Evolutionary conservation across 2,888 invertebrate genomes (phyloP).

Genomic region (Drosophila buzzatii): DNA sequence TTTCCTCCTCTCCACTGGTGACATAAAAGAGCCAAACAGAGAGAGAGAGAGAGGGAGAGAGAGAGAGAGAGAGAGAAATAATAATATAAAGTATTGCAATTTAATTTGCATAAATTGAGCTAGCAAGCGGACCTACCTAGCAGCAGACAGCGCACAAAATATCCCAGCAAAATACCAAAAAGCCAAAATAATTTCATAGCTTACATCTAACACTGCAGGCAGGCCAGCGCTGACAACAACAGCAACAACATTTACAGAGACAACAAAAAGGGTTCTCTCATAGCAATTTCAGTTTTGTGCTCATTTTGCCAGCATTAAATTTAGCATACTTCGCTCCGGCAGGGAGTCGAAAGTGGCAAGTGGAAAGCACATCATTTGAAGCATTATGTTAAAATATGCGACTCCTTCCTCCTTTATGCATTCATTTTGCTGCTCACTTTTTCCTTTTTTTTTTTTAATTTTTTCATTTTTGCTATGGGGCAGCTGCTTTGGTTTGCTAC

Average conservation of each 20-base stretch:
- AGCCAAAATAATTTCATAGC: constrained; percentile 71
- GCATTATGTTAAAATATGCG: constrained; percentile 78
- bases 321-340: constrained; percentile 58
- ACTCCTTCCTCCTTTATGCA: constrained; percentile 38
- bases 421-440: constrained; percentile 19
- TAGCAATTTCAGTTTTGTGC: constrained; percentile 67
- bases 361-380: constrained; percentile 71
- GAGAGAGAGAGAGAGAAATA: constrained; percentile 21
- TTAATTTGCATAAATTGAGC: constrained; percentile 79
- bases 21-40: constrained; percentile 40
- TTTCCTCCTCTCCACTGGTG: constrained; percentile 32
- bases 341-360: constrained; percentile 39
- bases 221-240: constrained; percentile 34
- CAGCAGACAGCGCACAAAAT: constrained; percentile 36
- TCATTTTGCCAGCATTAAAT: constrained; percentile 75
- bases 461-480: constrained; percentile 12
- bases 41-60: constrained; percentile 22
- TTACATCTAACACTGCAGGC: constrained; percentile 63
- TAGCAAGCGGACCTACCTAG: constrained; percentile 37
- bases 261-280: constrained; percentile 67
- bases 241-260: constrained; percentile 24
- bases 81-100: constrained; percentile 73
- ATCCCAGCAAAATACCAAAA: constrained; percentile 59
- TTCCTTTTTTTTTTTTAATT: constrained; percentile 13
- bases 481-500: constrained; percentile 7